phyloP scores from a whole-genome alignment of 1,140 invertebrate genomes.

The Heliothis virescens region DNA sequence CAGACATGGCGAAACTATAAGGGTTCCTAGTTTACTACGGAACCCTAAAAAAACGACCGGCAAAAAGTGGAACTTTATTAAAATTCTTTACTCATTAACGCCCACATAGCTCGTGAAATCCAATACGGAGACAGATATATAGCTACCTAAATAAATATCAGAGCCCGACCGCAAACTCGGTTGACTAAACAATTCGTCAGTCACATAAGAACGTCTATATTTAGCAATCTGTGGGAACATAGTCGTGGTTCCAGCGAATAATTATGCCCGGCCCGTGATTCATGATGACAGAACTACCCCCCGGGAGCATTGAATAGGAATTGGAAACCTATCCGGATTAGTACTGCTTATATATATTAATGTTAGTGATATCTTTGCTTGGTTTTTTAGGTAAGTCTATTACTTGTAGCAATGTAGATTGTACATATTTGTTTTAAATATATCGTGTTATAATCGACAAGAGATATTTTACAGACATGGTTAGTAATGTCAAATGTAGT shows the following conservation, averaged over 20 bases:
- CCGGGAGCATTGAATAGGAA: constrained; percentile 32
- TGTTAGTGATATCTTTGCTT: no score
- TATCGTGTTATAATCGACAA: no score
- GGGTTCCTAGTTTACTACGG: no score
- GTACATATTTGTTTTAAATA: no score
- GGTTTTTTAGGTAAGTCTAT: no score
- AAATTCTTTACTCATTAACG: background rate
- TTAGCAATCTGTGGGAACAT: constrained; percentile 26
- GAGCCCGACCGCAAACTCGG: background rate
- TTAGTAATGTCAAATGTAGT: no score
- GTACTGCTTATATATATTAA: background rate
- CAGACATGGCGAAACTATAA: no score
- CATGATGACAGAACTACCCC: constrained; percentile 47
- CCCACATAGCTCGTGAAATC: background rate
- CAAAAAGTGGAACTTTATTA: background rate
- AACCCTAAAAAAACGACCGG: no score
- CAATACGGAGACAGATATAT: background rate
- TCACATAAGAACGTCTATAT: constrained; percentile 37
- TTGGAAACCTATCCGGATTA: constrained; percentile 23
- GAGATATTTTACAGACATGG: no score
- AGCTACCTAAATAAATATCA: constrained; percentile 3
- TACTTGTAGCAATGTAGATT: no score
- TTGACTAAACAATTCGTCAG: constrained; percentile 40
- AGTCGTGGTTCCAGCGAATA: constrained; percentile 12
- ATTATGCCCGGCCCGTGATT: constrained; percentile 45